phyloP scores from a whole-genome alignment of 1,140 invertebrate species.

The Neodiprion lecontei region DNA sequence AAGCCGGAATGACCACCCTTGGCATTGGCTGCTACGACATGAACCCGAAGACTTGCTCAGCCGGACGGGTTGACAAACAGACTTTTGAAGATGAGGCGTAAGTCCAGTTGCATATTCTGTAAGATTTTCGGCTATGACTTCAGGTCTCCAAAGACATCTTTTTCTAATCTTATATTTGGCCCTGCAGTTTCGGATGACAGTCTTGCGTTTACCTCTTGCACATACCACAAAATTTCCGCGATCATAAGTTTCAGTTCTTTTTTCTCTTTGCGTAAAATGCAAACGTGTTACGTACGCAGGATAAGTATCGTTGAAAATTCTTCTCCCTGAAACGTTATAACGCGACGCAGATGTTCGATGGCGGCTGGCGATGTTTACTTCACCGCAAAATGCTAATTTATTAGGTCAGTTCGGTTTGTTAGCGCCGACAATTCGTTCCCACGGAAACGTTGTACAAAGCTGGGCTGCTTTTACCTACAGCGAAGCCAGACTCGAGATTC shows the following conservation, averaged over 20 bases:
- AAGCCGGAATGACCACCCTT: constrained; percentile 45
- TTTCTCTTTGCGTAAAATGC: no score
- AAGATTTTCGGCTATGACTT: not conserved
- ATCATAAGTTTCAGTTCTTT: no score
- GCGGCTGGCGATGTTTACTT: constrained; percentile 33
- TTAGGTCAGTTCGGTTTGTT: constrained; percentile 45
- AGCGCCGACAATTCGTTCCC: constrained; percentile 31
- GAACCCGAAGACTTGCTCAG: constrained; percentile 34
- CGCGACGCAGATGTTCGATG: constrained; percentile 21
- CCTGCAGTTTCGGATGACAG: not conserved
- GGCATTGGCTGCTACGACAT: constrained; percentile 39
- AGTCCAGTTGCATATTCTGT: constrained; percentile 28
- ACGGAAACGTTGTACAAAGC: constrained; percentile 26
- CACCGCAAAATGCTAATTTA: constrained; percentile 47
- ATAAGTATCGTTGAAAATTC: not conserved
- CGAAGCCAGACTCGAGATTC: not conserved
- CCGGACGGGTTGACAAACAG: constrained; percentile 37
- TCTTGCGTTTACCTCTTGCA: not conserved
- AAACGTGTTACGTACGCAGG: not conserved
- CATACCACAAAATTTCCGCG: no score
- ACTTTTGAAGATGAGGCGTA: constrained; percentile 46
- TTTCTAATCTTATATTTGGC: no score
- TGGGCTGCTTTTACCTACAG: not conserved
- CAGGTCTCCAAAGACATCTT: no score
- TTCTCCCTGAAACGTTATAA: not conserved